Conservation (phyloP, 2,797 vertebrate genomes). For the Neomorphus geoffroyi region DNA sequence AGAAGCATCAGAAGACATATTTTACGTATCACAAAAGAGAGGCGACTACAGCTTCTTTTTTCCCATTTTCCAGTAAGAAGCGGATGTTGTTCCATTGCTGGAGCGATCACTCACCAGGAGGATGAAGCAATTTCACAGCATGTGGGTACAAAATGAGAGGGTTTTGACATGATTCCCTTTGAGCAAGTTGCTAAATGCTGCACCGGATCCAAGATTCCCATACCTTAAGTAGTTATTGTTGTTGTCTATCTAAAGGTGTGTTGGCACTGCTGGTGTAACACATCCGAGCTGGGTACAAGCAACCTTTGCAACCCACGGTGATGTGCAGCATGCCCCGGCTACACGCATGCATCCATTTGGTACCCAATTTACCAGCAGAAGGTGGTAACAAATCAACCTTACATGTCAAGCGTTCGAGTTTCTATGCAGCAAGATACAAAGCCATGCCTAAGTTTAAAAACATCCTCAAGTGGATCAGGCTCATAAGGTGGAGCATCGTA, state of each 20-base stretch:
- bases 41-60: not conserved
- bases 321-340: not conserved
- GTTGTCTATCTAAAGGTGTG: not conserved
- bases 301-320: not conserved
- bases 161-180: not conserved
- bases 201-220: not conserved
- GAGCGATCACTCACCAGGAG: not conserved
- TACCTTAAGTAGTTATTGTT: not conserved
- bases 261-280: not conserved
- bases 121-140: not conserved
- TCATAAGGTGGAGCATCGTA: accelerated
- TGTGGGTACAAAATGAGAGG: not conserved
- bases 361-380: not conserved
- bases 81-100: not conserved
- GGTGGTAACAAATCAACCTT: not conserved
- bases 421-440: accelerated
- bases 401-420: accelerated
- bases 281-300: not conserved
- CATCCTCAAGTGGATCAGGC: accelerated
- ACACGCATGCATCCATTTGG: accelerated
- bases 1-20: not conserved
- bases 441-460: not conserved
- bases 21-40: not conserved
- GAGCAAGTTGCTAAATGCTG: not conserved
- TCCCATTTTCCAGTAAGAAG: not conserved